These are phyloP conservation scores for Sardina pilchardus DNA, from an alignment of 2,113 vertebrate genomes.

Conservation along the genomic window DNA sequence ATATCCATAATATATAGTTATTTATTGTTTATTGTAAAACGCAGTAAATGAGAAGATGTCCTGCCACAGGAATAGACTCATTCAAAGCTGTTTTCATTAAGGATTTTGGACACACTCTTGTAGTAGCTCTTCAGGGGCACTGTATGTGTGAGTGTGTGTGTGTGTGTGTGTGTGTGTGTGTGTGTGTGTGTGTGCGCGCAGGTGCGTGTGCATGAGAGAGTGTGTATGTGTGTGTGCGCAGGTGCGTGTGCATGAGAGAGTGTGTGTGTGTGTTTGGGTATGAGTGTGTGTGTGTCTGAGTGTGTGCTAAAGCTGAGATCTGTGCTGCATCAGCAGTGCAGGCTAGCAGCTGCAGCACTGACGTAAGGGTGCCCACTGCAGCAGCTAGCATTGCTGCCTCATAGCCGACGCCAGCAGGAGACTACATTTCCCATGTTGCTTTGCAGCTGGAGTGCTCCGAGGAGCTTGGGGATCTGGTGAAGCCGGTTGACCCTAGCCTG, in stretches of 20 bases:
- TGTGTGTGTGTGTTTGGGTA: not conserved
- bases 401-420: not conserved
- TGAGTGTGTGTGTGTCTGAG: not conserved
- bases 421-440: slow-evolving; percentile 27
- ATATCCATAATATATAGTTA: too few relatives aligned
- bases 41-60: too few relatives aligned
- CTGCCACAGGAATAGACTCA: too few relatives aligned
- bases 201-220: too few relatives aligned
- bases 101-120: too few relatives aligned
- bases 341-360: not conserved
- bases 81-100: too few relatives aligned
- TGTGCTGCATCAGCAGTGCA: not conserved
- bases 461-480: slow-evolving; percentile 90
- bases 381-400: not conserved
- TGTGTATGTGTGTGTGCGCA: too few relatives aligned
- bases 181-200: too few relatives aligned
- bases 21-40: too few relatives aligned
- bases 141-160: too few relatives aligned
- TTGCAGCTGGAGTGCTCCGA: slow-evolving; percentile 87
- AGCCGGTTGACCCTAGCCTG: slow-evolving; percentile 82
- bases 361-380: not conserved
- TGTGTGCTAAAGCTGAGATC: not conserved
- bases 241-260: not conserved
- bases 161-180: too few relatives aligned
- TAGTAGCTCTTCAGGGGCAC: too few relatives aligned